phyloP scores from a whole-genome alignment of 2,797 vertebrate species.

The Sebastes minor region DNA sequence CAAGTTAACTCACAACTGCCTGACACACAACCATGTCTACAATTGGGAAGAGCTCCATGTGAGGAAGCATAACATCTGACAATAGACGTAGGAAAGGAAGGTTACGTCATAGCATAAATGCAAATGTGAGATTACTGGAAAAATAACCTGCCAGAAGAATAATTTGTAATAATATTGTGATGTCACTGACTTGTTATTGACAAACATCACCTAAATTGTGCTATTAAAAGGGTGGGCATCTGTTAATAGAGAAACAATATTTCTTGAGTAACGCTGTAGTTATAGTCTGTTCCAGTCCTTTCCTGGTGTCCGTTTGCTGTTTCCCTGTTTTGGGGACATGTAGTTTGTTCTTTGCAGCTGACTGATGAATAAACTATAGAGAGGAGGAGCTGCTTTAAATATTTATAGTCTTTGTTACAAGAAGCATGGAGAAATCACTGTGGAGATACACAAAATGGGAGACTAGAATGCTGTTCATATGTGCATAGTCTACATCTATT shows the following conservation, averaged over 20 bases:
- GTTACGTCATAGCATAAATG: not conserved
- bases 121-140: not conserved
- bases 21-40: not conserved
- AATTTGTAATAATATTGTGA: not conserved
- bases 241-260: not conserved
- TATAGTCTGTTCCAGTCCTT: not conserved
- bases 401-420: conserved; percentile 79
- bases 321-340: conserved; percentile 37
- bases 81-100: not conserved
- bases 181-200: not conserved
- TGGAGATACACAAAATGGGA: conserved; percentile 27
- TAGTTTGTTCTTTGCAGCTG: conserved; percentile 64
- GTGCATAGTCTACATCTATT: too few relatives aligned
- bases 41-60: not conserved
- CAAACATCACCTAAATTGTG: not conserved
- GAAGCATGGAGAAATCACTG: conserved; percentile 55
- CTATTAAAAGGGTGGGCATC: not conserved
- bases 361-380: conserved; percentile 82
- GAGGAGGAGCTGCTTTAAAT: conserved; percentile 73
- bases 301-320: conserved; percentile 12
- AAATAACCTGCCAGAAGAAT: not conserved
- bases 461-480: not conserved
- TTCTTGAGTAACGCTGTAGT: not conserved
- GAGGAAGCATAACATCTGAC: not conserved
- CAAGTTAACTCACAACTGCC: conserved; percentile 13